These are phyloP conservation scores for Peromyscus eremicus DNA, from an alignment of 2,797 vertebrate species.

Conservation along the genomic window DNA sequence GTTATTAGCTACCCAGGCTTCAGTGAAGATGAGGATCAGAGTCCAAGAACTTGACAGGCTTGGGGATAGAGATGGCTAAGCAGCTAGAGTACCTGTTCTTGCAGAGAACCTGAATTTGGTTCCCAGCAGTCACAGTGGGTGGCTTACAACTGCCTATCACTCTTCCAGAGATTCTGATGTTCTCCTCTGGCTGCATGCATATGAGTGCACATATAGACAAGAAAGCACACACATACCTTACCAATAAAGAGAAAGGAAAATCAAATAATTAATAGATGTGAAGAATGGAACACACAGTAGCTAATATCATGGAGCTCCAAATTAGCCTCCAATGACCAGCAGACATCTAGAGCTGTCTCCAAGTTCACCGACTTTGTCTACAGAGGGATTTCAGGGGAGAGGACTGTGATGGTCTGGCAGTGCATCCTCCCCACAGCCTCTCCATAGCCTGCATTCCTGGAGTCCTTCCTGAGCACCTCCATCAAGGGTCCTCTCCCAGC, in stretches of 20 bases:
- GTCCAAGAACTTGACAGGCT: not conserved
- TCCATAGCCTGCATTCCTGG: not conserved
- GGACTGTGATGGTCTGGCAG: not conserved
- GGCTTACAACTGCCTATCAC: not conserved
- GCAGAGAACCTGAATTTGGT: not conserved
- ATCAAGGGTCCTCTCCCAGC: not conserved
- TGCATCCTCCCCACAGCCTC: not conserved
- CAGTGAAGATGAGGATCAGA: not conserved
- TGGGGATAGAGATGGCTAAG: not conserved
- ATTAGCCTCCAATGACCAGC: accelerated
- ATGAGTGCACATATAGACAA: not conserved
- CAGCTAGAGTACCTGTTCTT: not conserved
- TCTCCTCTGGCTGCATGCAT: not conserved
- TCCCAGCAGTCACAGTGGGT: not conserved
- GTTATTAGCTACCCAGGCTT: not conserved
- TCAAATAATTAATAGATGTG: not conserved
- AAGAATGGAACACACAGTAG: not conserved
- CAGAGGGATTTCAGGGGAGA: not conserved
- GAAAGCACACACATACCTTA: too few species aligned
- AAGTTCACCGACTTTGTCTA: not conserved
- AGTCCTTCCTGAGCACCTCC: accelerated
- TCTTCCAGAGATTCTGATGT: not conserved
- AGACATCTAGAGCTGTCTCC: not conserved
- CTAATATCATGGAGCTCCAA: accelerated
- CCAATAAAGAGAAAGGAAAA: not conserved